Base-by-base conservation (phyloP, 2,113 vertebrate genomes). In the Manacus vitellinus region DNA sequence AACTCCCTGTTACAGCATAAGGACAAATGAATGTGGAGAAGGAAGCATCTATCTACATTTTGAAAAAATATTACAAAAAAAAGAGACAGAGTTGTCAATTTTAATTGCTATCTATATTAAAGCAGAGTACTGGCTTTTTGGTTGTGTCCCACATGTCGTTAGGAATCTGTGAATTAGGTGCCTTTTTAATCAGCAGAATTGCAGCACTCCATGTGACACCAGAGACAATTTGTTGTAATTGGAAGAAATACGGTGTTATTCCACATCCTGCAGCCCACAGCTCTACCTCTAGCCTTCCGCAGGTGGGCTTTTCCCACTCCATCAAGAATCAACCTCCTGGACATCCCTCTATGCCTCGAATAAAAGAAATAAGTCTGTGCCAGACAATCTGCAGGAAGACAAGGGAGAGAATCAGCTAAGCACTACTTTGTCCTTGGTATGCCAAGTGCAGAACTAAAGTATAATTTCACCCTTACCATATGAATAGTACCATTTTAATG, bases 101-200 rank as follows among this genome's bases (percentile, higher is more conserved):
- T 79, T 51, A 85, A 54, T 80, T 73, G 41, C 27, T 63, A 12
- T 46, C 58, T 55, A 7, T 3, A 12, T 19, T 61, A 71, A 85
- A 78, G 61, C 37, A 87, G 77, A 85, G 16, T 23, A 52, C 3
- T 66, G 54, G 22, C n/a, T 89, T 70, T 85, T 67, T 0, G 0
- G 7, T 30, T 89, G 44, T 55, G 6, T 44, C 24, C 20, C 51
- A 54, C 3, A 3, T 6, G 5, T 27, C 70, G 52, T 4, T 71
- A 82, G 66, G 35, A 85, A 87, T 58, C 20, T 4, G 3, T 59
- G 28, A 94, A 89, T 67, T 5, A 23, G 56, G 30, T 61, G 16
- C 11, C 23, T 88, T 82, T 95, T 71, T 37, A 87, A 91, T 28
- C 85, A 92, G n/a, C 25, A 87, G 59, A 55, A 84, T 52, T 19